Evolutionary conservation across 2,113 vertebrate genomes (phyloP), one percentile per base, ranked within the genome.

Genomic region (Paramormyrops kingsleyae): DNA sequence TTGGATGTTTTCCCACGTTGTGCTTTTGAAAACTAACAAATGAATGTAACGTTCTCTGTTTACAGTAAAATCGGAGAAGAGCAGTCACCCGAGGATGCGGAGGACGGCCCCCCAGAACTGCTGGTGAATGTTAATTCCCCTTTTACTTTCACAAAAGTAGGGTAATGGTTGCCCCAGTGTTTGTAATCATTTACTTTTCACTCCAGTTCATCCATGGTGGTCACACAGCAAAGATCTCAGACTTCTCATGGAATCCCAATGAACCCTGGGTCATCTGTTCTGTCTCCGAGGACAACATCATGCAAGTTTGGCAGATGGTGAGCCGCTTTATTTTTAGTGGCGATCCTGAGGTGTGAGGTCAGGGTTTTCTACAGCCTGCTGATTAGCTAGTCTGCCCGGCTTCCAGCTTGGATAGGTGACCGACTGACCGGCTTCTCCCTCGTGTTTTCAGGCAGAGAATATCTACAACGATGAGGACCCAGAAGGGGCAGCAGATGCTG

Each of bases 241-340:
- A 99, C 94, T 99, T 99, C 94, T 99, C 98, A 83, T 99, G 99
- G 98, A 99, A 99, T 95, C 99, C 99, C 87, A 99, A 99, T 44
- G 98, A 99, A 90, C 99, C 99, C 8, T 99, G 99, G 99, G 99
- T 99, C 94, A 99, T 99, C 95, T 99, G 99, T 94, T 99, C 98
- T 92, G 99, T 99, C 94, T 99, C 98, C 92, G 99, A 99, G 95
- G 99, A 99, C 91, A 99, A 99, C 95, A 99, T 99, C 95, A 99
- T 99, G 99, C 97, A 99, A 96, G 99, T 99, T 77, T 99, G 99
- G 99, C 98, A 99, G 89, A 99, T 99, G 99, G 99, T 97, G 89
- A 96, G 96, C 59, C 31, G 4, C 0, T 19, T 80, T 42, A 42
- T 19, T 80, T 42, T 80, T 42, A 35, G 13, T 8, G 6, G 35